Evolutionary conservation across 2,113 vertebrate genomes (phyloP).

Genomic region (Terrapene triunguis): DNA sequence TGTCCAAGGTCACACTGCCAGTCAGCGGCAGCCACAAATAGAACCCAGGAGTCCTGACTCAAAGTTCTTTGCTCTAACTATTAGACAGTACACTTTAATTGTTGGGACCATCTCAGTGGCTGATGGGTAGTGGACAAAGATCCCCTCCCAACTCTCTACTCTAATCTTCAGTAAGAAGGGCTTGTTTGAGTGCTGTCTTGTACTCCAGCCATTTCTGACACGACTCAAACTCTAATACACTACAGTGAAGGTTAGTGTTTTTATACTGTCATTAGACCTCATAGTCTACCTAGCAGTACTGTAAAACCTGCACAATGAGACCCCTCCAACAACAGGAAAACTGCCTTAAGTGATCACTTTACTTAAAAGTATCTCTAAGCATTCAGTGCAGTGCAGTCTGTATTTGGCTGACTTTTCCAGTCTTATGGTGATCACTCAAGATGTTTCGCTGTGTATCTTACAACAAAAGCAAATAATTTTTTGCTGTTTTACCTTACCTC

Average conservation of each 20-base stretch:
- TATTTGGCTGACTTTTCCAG: not conserved
- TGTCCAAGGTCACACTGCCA: not conserved
- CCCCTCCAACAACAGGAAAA: not conserved
- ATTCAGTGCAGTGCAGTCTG: not conserved
- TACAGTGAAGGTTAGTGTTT: not conserved
- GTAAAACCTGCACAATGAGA: fast-evolving
- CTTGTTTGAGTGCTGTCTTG: not conserved
- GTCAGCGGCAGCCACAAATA: not conserved
- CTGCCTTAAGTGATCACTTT: not conserved
- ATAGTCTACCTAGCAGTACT: not conserved
- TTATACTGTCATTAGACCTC: not conserved
- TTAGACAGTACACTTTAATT: not conserved
- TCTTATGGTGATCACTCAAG: fast-evolving
- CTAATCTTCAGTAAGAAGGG: not conserved
- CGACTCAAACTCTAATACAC: not conserved
- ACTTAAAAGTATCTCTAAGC: not conserved
- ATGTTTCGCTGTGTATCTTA: fast-evolving
- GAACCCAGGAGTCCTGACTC: not conserved
- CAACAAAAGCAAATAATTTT: fast-evolving
- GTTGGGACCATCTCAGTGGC: not conserved
- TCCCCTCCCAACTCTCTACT: too few relatives aligned
- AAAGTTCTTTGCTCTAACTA: not conserved
- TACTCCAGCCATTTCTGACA: not conserved
- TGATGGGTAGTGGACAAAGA: not conserved
- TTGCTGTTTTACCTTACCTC: fast-evolving